Percentiles rank a stretch among this genome's conserved stretches.
phyloP scores from a whole-genome alignment of 2,888 invertebrate species.

The Odontomyia ornata region DNA sequence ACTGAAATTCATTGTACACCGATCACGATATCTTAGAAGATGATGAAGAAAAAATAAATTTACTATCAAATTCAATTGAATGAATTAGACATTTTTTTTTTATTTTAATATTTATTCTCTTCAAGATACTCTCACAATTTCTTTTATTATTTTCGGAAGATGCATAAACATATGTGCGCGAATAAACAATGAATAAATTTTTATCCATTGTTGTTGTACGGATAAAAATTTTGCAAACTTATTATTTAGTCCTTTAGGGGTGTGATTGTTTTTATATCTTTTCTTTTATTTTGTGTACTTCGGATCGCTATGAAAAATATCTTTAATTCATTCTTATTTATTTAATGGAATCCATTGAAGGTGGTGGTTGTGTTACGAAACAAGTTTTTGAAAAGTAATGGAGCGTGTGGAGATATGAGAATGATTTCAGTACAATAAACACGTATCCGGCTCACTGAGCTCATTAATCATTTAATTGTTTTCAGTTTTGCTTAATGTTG shows the following conservation, averaged over 20 bases:
- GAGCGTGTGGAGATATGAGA: too few relatives aligned
- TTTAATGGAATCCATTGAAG: background rate
- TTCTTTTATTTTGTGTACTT: too few relatives aligned
- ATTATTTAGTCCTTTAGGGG: too few relatives aligned
- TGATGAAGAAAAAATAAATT: background rate
- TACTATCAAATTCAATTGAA: background rate
- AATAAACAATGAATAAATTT: too few relatives aligned
- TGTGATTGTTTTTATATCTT: too few relatives aligned
- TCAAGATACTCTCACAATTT: background rate
- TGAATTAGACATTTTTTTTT: background rate
- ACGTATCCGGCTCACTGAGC: slow-evolving; percentile 2
- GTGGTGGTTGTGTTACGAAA: too few relatives aligned
- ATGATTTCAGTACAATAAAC: too few relatives aligned
- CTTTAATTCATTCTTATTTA: background rate
- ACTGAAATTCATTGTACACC: slow-evolving; percentile 2
- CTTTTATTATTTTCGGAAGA: background rate
- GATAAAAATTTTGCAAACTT: too few relatives aligned
- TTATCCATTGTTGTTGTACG: too few relatives aligned
- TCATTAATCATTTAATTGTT: slow-evolving; percentile 16
- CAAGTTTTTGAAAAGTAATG: too few relatives aligned
- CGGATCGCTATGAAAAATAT: background rate
- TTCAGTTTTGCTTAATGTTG: background rate
- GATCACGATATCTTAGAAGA: slow-evolving; percentile 1
- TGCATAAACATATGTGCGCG: too few relatives aligned
- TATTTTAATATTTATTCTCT: background rate